These are phyloP conservation scores for Oscheius sp. DNA, from an alignment of 2,888 invertebrate species.

Conservation along the genomic window DNA sequence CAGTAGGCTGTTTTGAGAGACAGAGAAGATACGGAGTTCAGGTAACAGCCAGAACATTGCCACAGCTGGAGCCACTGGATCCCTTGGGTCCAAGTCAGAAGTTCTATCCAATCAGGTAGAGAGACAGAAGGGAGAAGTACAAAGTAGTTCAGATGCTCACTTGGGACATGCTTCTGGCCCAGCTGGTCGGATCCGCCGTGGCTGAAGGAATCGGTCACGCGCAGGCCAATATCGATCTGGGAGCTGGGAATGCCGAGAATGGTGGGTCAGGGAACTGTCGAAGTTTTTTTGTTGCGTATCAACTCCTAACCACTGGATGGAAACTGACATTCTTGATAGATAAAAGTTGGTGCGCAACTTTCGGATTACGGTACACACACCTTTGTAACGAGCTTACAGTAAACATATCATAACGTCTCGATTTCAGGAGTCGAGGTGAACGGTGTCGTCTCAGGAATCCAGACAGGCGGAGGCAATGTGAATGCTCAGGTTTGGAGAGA, in stretches of 20 bases:
- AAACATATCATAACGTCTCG: too few relatives aligned
- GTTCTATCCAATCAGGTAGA: conserved; percentile 39
- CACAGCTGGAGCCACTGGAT: conserved; percentile 61
- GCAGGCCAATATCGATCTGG: conserved; percentile 59
- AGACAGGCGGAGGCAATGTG: conserved; percentile 50
- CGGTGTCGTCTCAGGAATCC: conserved; percentile 59
- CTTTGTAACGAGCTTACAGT: too few relatives aligned
- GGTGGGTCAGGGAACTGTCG: conserved; percentile 33
- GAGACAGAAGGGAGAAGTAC: not conserved
- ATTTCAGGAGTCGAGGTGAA: conserved; percentile 56
- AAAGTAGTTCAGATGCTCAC: conserved; percentile 43
- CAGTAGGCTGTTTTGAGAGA: conserved; percentile 4
- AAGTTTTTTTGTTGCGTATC: not conserved
- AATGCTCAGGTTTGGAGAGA: conserved; percentile 47
- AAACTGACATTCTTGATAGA: too few relatives aligned
- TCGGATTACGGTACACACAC: too few relatives aligned
- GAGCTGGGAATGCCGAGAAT: conserved; percentile 50
- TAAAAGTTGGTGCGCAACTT: too few relatives aligned
- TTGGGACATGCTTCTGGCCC: conserved; percentile 56
- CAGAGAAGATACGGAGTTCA: conserved; percentile 31
- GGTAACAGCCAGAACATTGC: conserved; percentile 40
- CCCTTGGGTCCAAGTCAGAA: conserved; percentile 49
- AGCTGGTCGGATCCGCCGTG: conserved; percentile 52
- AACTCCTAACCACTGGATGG: not conserved
- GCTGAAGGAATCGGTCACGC: conserved; percentile 62